Conservation (phyloP, 2,888 invertebrate genomes). For the Sinhomidia bicolor region DNA sequence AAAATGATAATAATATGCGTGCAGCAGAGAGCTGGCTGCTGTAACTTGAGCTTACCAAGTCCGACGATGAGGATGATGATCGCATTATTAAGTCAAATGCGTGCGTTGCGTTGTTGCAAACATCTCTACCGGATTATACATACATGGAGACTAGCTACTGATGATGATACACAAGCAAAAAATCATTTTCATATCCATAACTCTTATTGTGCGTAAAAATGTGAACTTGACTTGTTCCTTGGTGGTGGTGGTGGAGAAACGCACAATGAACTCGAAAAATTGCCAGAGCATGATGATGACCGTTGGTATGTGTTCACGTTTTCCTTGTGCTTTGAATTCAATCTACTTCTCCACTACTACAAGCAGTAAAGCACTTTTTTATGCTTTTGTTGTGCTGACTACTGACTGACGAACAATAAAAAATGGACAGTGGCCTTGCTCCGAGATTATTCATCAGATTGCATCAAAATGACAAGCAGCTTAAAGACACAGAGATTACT, state of each 20-base stretch:
- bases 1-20: slow-evolving; percentile 26
- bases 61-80: slow-evolving; percentile 32
- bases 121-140: slow-evolving; percentile 9
- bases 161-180: slow-evolving; percentile 2
- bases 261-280: slow-evolving; percentile 32
- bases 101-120: slow-evolving; percentile 72
- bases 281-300: not conserved
- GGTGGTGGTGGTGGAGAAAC: slow-evolving; percentile 16
- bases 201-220: slow-evolving; percentile 57
- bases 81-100: slow-evolving; percentile 70
- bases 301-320: not conserved
- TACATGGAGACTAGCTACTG: too few species aligned
- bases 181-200: slow-evolving; percentile 52
- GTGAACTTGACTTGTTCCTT: slow-evolving; percentile 50
- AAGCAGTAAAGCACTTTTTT: too few species aligned
- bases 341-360: too few species aligned
- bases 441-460: slow-evolving; percentile 43
- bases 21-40: not conserved
- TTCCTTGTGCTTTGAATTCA: too few species aligned
- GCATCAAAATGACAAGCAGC: not conserved
- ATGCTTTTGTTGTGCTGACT: too few species aligned
- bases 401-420: slow-evolving; percentile 24
- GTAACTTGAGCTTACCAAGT: not conserved
- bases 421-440: slow-evolving; percentile 42
- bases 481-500: not conserved